Percentiles rank a stretch among this genome's conserved stretches.
Conservation (phyloP, 1,140 invertebrate genomes). For the Anadara kagoshimensis region DNA sequence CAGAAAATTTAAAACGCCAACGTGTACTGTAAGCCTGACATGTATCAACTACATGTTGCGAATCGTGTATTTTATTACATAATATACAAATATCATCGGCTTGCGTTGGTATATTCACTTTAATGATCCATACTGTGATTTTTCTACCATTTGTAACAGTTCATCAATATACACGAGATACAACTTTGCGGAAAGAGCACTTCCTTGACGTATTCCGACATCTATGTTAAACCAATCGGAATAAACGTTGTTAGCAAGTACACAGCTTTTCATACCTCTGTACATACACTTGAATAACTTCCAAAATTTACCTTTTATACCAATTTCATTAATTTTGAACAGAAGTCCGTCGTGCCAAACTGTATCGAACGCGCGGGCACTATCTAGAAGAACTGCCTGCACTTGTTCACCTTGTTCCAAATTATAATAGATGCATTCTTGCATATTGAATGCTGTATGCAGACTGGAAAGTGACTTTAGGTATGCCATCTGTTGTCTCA, state of each 20-base stretch:
- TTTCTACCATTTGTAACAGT: background rate
- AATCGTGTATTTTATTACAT: too few relatives aligned
- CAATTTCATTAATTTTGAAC: background rate
- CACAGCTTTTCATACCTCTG: background rate
- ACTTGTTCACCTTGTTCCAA: background rate
- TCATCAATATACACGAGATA: constrained; percentile 4
- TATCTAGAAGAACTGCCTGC: too few relatives aligned
- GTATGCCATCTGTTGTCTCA: constrained; percentile 1
- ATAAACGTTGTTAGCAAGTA: background rate
- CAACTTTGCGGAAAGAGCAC: background rate
- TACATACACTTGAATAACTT: background rate
- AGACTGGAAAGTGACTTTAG: constrained; percentile 1
- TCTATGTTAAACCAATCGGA: background rate
- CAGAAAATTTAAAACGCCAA: background rate
- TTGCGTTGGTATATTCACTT: background rate
- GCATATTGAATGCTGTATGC: background rate
- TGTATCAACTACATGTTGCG: background rate
- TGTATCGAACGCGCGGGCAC: too few relatives aligned
- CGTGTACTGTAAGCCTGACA: background rate
- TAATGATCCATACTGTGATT: background rate
- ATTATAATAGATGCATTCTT: background rate
- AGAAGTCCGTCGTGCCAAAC: background rate
- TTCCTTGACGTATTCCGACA: background rate
- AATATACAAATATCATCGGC: constrained; percentile 3
- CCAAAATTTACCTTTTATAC: background rate